Conservation (phyloP, 2,113 vertebrate genomes). For the Menidia beryllina region DNA sequence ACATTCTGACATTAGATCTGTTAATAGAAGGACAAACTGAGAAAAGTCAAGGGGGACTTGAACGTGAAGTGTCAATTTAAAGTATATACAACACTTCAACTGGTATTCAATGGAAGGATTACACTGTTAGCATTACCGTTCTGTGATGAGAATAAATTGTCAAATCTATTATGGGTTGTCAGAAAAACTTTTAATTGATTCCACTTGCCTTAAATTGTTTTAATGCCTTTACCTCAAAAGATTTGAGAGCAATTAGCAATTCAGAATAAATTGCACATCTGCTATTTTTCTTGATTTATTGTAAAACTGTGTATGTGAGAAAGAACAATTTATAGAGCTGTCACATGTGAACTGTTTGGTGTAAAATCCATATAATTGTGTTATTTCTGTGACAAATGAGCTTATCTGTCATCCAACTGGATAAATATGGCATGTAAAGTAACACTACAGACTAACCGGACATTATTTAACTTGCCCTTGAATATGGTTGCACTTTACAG, state of each 20-base stretch:
- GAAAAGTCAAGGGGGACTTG: background rate
- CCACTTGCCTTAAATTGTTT: too few relatives aligned
- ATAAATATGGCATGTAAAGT: too few relatives aligned
- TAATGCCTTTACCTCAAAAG: too few relatives aligned
- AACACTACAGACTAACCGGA: background rate
- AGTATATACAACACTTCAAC: background rate
- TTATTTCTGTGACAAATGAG: background rate
- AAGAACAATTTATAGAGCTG: too few relatives aligned
- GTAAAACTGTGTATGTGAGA: too few relatives aligned
- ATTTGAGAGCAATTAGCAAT: too few relatives aligned
- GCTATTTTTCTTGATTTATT: background rate
- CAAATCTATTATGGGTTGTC: background rate
- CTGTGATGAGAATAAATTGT: background rate
- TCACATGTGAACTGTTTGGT: background rate
- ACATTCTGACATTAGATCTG: background rate
- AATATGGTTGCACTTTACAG: slow-evolving; percentile 6
- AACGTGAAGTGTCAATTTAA: background rate
- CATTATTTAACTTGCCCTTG: slow-evolving; percentile 19
- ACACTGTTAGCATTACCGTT: background rate
- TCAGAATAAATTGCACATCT: background rate
- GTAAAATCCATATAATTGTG: slow-evolving; percentile 6
- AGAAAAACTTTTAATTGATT: background rate
- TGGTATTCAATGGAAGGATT: background rate
- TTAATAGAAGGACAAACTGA: background rate
- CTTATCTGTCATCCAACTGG: too few relatives aligned